These are phyloP conservation scores for Centropristis striata DNA, from an alignment of 2,113 vertebrate genomes.

Conservation along the genomic window DNA sequence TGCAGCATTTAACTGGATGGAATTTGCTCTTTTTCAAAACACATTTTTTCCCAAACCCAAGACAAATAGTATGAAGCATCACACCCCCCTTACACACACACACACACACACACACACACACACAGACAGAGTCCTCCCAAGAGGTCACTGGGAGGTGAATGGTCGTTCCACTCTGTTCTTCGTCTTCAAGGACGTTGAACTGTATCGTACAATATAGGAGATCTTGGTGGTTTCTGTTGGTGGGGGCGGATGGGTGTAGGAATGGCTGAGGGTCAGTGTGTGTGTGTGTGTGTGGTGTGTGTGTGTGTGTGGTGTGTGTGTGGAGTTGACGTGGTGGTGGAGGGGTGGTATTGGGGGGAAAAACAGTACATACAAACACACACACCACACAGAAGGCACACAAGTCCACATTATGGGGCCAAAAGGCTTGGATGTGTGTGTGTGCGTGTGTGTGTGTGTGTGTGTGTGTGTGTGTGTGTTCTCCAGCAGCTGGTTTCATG, in stretches of 20 bases:
- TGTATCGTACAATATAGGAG: slow-evolving; percentile 73
- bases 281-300: slow-evolving; percentile 15
- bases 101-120: slow-evolving; percentile 45
- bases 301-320: slow-evolving; percentile 19
- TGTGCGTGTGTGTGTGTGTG: slow-evolving; percentile 40
- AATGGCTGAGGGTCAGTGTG: slow-evolving; percentile 33
- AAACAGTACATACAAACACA: slow-evolving; percentile 14
- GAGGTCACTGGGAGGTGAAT: slow-evolving; percentile 71
- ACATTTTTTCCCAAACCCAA: slow-evolving; percentile 70
- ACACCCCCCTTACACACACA: slow-evolving; percentile 19
- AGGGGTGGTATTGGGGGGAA: slow-evolving; percentile 4
- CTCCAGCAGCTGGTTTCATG: slow-evolving; percentile 81
- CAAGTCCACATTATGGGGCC: slow-evolving; percentile 31
- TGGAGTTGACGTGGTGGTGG: not conserved
- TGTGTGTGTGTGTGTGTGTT: slow-evolving; percentile 57
- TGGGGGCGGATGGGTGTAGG: slow-evolving; percentile 28
- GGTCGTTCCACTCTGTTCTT: slow-evolving; percentile 68
- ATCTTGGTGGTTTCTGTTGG: slow-evolving; percentile 55
- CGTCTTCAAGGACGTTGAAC: slow-evolving; percentile 81
- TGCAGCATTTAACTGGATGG: slow-evolving; percentile 71
- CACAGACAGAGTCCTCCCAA: slow-evolving; percentile 55
- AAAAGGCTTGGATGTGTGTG: slow-evolving; percentile 54
- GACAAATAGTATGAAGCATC: slow-evolving; percentile 72
- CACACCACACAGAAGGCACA: slow-evolving; percentile 24
- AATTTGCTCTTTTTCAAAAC: slow-evolving; percentile 75